Percentiles rank a stretch among this genome's conserved stretches.
These are phyloP conservation scores for Macrotis lagotis DNA, from an alignment of 2,113 vertebrate species.

Conservation along the genomic window DNA sequence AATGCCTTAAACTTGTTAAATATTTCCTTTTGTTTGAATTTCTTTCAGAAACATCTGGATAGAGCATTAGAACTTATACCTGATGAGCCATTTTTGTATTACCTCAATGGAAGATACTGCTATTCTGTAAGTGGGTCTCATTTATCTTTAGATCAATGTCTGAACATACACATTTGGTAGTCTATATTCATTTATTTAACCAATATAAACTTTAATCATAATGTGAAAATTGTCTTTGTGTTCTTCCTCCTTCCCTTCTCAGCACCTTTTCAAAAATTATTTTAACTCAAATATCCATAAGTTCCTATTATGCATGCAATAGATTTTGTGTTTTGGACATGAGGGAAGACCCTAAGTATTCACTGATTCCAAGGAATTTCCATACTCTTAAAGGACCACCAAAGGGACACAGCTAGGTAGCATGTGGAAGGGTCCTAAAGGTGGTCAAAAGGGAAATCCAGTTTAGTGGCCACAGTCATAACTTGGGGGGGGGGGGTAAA, in stretches of 20 bases:
- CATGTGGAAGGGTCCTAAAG: background rate
- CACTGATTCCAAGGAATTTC: slow-evolving; percentile 7
- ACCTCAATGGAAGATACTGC: slow-evolving; percentile 97
- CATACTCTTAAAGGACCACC: background rate
- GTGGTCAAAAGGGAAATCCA: background rate
- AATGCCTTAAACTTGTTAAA: slow-evolving; percentile 24
- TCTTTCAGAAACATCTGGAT: slow-evolving; percentile 94
- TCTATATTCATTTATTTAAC: slow-evolving; percentile 24
- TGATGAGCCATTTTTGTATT: slow-evolving; percentile 93
- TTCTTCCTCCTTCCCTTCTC: background rate
- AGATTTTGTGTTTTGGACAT: background rate
- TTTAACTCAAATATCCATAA: background rate
- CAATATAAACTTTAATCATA: background rate
- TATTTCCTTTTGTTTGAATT: slow-evolving; percentile 68
- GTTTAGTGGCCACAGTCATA: background rate
- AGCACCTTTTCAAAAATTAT: background rate
- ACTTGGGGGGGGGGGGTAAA: background rate
- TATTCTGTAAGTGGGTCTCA: slow-evolving; percentile 90
- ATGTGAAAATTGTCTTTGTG: slow-evolving; percentile 7
- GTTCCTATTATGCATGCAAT: background rate
- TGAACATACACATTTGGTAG: slow-evolving; percentile 31
- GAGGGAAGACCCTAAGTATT: background rate
- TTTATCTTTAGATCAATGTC: slow-evolving; percentile 47
- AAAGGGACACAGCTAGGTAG: background rate
- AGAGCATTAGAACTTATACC: slow-evolving; percentile 95